Percentiles rank a stretch among this genome's conserved stretches.
phyloP scores from a whole-genome alignment of 2,113 vertebrate genomes.

The Mobula hypostoma region DNA sequence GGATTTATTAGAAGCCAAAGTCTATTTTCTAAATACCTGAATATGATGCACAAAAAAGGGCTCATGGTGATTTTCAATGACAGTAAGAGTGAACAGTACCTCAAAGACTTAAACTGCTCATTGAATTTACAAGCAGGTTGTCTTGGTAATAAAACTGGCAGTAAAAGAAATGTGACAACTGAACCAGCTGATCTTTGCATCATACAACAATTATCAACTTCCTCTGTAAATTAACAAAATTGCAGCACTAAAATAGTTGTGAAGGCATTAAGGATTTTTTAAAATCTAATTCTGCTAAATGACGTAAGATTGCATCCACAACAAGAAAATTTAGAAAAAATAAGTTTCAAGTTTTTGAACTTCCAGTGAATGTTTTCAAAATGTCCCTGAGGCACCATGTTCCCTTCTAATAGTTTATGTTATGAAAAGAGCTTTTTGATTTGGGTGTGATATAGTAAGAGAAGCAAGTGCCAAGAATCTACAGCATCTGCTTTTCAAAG shows the following conservation, averaged over 20 bases:
- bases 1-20: neutral
- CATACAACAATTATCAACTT: neutral
- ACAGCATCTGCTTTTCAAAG: neutral
- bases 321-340: neutral
- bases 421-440: neutral
- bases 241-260: neutral
- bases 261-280: neutral
- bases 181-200: neutral
- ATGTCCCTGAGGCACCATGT: neutral
- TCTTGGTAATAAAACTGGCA: constrained; percentile 26
- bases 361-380: neutral
- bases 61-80: neutral
- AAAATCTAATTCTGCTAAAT: neutral
- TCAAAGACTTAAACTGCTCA: constrained; percentile 14
- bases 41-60: neutral
- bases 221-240: constrained; percentile 10
- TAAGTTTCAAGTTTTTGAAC: neutral
- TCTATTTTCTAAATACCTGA: neutral
- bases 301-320: neutral
- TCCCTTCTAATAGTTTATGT: neutral
- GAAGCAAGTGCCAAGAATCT: neutral
- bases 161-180: neutral
- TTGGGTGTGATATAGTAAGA: neutral
- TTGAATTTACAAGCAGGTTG: constrained; percentile 17
- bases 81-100: neutral